Base-by-base conservation (phyloP, 2,113 vertebrate genomes). In the Agelaius tricolor region DNA sequence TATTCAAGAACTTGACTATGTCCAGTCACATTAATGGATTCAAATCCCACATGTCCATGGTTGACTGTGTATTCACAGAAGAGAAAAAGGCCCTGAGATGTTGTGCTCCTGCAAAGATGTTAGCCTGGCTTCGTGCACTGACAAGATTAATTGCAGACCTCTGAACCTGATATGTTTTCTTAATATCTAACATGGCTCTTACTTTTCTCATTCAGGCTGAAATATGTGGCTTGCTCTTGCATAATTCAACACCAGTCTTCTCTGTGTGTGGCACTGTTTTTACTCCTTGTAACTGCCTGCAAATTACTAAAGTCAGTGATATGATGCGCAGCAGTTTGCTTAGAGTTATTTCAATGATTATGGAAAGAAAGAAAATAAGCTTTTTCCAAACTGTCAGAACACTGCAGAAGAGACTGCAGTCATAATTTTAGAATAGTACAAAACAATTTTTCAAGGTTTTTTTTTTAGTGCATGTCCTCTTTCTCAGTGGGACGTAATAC, bases 121-220 rank as follows among this genome's bases (percentile, higher is more conserved):
- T 96, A 66, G 58, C 47, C 55, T 82, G 74, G 78, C 39, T 49
- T 67, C 74, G 55, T 91, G 69, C 14, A 3, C 84, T 97, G 97
- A 97, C 94, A 97, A 97, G 94, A 98, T 97, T 97, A 97, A 97
- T 98, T 98, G 92, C 84, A 97, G 93, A 96, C 95, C 94, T 97
- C 90, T 97, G 91, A 97, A 96, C 93, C 83, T 90, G 82, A 87
- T 95, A 49, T 93, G 69, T 97, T 97, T 97, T 95, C 90, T 96
- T 96, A 98, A 96, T 97, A 93, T 89, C 55, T 77, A 87, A n/a
- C 49, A 87, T 92, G 51, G 47, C 74, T 97, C 94, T 90, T 87
- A 87, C 86, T 94, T 87, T 78, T 62, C 79, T 87, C 31, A 82
- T 71, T 94, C 79, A 93, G 84, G 76, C 33, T 97, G 89, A 97